Base-by-base conservation (phyloP, 2,888 invertebrate species). In the Drosophila paramelanica region DNA sequence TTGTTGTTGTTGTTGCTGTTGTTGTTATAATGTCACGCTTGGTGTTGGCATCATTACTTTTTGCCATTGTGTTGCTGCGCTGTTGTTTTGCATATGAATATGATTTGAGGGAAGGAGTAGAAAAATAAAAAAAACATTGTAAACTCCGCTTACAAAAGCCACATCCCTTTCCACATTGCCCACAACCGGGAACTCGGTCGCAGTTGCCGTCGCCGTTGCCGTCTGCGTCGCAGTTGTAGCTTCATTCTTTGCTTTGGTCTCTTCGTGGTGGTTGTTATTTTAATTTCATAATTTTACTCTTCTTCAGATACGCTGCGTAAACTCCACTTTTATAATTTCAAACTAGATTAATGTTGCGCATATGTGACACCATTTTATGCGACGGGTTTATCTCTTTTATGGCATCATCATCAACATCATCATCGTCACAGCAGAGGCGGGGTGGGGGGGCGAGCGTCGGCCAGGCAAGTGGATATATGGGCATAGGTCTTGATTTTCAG, bases 321-420 rank as follows among this genome's bases (percentile, higher is more conserved):
- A 70, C 76, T 73, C 86, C 87, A 89, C 84, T 89, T 73, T 90
- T 88, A 89, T 80, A 90, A 85, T 90, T 90, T 83, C 81, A 79
- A 89, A 91, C 89, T 89, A 88, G 89, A 89, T 91, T 91, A 91
- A 91, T 91, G 91, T 87, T 79, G 81, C 80, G 88, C 91, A 89
- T 90, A 91, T 90, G 90, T 80, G 88, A 79, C 85, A 82, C 77
- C 78, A 81, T 89, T 89, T 89, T 87, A 87, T 87, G 88, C 87
- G 84, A 86, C 84, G 85, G 89, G 90, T 73, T 84, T 84, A 89
- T 89, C 84, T 84, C 90, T 74, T 89, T 89, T 89, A 84, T 89
- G 83, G 83, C 83, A 89, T 85, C 17, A 89, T 85, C 17, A 17
- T 17, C 17, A 17, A 17, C 17, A 17, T 17, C 89, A 89, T 77